phyloP scores from a whole-genome alignment of 1,140 invertebrate species.

The Rhynchophorus ferrugineus region DNA sequence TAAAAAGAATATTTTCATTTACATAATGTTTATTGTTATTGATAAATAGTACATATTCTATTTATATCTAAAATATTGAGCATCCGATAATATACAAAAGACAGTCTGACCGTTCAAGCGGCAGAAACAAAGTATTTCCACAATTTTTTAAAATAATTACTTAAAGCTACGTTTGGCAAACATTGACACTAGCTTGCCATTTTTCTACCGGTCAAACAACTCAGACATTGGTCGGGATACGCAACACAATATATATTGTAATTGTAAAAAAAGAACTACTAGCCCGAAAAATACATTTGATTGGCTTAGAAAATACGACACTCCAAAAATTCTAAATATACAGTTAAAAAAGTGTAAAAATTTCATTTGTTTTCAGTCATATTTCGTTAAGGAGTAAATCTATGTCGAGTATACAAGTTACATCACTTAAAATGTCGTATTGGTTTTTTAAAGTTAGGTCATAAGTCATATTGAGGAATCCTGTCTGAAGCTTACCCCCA shows the following conservation, averaged over 20 bases:
- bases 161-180: slow-evolving; percentile 3
- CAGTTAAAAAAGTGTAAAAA: slow-evolving; percentile 37
- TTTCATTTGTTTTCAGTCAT: slow-evolving; percentile 5
- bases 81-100: slow-evolving; percentile 41
- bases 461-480: slow-evolving; percentile 1
- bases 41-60: slow-evolving; percentile 42
- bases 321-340: slow-evolving; percentile 34
- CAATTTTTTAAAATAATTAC: slow-evolving; percentile 9
- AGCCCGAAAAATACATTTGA: slow-evolving; percentile 30
- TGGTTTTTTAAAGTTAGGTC: neutral
- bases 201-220: slow-evolving; percentile 40
- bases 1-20: slow-evolving; percentile 25
- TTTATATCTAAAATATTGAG: slow-evolving; percentile 40
- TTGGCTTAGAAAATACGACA: slow-evolving; percentile 36
- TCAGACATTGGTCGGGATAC: slow-evolving; percentile 36
- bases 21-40: slow-evolving; percentile 40
- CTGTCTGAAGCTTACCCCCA: slow-evolving; percentile 3
- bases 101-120: slow-evolving; percentile 40
- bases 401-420: slow-evolving; percentile 16
- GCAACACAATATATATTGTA: slow-evolving; percentile 33
- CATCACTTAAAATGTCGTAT: neutral
- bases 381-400: slow-evolving; percentile 16
- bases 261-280: slow-evolving; percentile 25
- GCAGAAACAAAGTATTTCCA: slow-evolving; percentile 33
- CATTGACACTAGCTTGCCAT: neutral